A percentile compares a stretch with the other conserved stretches of the same genome.
These are phyloP conservation scores for Chelmon rostratus DNA, from an alignment of 2,797 vertebrate species.

Conservation along the genomic window DNA sequence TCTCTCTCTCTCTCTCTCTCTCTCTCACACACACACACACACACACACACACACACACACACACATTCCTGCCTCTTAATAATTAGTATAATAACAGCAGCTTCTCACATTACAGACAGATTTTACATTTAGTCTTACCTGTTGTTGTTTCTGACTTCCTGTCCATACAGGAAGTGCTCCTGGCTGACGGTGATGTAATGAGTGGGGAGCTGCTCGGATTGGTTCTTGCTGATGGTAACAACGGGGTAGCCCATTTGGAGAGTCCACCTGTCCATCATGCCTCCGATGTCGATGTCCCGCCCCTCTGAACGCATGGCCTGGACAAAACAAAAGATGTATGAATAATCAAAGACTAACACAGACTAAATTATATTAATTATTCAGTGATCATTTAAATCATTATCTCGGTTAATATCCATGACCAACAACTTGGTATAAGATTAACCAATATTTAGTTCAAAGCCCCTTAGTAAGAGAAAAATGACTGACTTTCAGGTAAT, in stretches of 20 bases:
- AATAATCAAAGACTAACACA: neutral
- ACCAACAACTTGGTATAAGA: neutral
- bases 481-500: constrained; percentile 25
- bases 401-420: neutral
- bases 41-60: no score
- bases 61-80: no score
- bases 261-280: constrained; percentile 99
- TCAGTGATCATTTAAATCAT: neutral
- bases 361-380: neutral
- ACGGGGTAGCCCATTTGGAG: constrained; percentile 99
- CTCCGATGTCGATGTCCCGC: constrained; percentile 93
- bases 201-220: constrained; percentile 85
- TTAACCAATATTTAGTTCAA: neutral
- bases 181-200: constrained; percentile 89
- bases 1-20: no score
- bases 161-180: constrained; percentile 95
- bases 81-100: no score
- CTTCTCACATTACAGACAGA: no score
- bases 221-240: constrained; percentile 94
- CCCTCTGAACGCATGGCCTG: constrained; percentile 94
- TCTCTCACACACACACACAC: no score
- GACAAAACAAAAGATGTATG: neutral
- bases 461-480: neutral
- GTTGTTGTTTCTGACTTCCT: constrained; percentile 87
- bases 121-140: constrained; percentile 87